Evolutionary conservation across 2,797 vertebrate species (phyloP).

Genomic region (Bradypus variegatus): DNA sequence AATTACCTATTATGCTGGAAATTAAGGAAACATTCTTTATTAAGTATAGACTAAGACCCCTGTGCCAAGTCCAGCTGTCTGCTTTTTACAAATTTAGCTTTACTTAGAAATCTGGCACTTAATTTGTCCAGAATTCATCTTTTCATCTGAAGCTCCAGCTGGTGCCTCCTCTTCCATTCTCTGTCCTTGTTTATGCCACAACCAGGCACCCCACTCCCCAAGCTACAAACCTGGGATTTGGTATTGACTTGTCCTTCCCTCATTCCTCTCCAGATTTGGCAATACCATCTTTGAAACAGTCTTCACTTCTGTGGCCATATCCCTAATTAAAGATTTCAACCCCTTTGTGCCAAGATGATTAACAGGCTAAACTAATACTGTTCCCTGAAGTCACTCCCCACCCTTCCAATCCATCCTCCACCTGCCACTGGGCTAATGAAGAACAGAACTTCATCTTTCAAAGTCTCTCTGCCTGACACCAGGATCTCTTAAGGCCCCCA

Average conservation of each 20-base stretch:
- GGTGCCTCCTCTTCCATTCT: not conserved
- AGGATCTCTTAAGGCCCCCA: not conserved
- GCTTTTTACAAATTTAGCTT: not conserved
- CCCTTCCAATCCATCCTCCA: not conserved
- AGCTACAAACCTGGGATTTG: not conserved
- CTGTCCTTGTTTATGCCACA: not conserved
- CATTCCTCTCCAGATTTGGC: not conserved
- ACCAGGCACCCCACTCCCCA: not conserved
- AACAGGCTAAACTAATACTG: not conserved
- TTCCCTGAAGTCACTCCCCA: not conserved
- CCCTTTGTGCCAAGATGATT: not conserved
- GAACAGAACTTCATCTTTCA: not conserved
- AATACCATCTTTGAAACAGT: not conserved
- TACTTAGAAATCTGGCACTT: not conserved
- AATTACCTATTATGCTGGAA: not conserved
- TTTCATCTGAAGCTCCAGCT: not conserved
- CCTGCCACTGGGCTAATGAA: not conserved
- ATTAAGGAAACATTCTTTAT: not conserved
- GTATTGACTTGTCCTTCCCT: not conserved
- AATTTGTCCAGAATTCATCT: not conserved
- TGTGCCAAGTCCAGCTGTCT: not conserved
- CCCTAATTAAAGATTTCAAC: not conserved
- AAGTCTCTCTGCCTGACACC: not conserved
- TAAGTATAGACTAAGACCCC: not conserved
- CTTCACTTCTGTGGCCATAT: not conserved